Base-by-base conservation (phyloP, 2,113 vertebrate species). In the Onychostruthus taczanowskii region DNA sequence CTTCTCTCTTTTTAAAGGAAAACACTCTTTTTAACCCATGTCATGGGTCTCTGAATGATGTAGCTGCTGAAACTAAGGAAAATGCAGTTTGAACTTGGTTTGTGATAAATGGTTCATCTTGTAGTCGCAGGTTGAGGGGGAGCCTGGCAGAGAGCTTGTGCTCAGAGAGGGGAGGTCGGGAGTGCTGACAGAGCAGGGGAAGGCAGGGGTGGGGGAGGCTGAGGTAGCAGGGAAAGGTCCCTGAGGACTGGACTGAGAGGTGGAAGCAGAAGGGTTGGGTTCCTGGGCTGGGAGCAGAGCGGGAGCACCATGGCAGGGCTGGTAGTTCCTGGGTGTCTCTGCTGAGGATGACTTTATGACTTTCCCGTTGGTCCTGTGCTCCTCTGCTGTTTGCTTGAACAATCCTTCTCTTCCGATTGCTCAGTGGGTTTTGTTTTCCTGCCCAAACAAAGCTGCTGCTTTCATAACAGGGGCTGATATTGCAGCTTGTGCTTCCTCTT, bases 401-500 rank as follows among this genome's bases (percentile, higher is more conserved):
- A 74, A 16, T 49, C 9, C 21, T 53, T 79, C 62, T 84, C 79
- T 94, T 91, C 84, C 23, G 26, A 46, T 86, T 81, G 66, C 82
- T 73, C 76, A 4, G 64, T 56, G 67, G 33, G 14, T 90, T 84
- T 87, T 89, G 84, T 94, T 95, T 95, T 91, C 83, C 87, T 94
- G 84, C 72, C 64, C 37, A 15, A 93, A 90, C 81, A 96, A 87
- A 93, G 72, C 93, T 70, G 74, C 81, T 53, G 53, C 84, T 95
- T 92, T 93, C 86, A 62, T 77, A 94, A 68, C 68, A 72, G 52
- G 63, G 89, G 46, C 90, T 53, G 64, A 30, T 82, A 76, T 82
- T 87, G 64, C 96, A 91, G 92, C 91, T 61, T 63, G 44, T 63
- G 84, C 67, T 95, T 95, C 94, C 96, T 94, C 66, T 87, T 89